These are phyloP conservation scores for Sparus aurata DNA, from an alignment of 2,797 vertebrate genomes.

Conservation along the genomic window DNA sequence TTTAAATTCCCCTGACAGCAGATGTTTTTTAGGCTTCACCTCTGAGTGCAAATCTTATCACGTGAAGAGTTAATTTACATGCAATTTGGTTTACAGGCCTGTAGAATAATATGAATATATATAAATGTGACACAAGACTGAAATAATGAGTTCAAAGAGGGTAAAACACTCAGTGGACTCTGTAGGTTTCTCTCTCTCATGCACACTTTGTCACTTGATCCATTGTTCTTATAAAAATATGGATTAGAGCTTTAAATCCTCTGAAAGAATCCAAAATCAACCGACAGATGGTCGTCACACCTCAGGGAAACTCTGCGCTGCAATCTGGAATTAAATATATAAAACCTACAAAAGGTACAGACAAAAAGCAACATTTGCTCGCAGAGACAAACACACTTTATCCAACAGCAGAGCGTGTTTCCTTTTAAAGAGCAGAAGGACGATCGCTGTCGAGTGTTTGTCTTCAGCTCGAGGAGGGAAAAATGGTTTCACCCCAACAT, in stretches of 20 bases:
- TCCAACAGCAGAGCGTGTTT: too few species aligned
- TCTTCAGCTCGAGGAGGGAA: slow-evolving; percentile 26
- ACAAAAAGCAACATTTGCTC: too few species aligned
- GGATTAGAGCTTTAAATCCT: background rate
- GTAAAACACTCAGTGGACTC: background rate
- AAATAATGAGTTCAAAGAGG: background rate
- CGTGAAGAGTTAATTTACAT: too few species aligned
- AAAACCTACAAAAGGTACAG: background rate
- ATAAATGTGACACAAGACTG: background rate
- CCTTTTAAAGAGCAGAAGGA: background rate
- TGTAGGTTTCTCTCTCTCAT: background rate
- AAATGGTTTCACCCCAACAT: slow-evolving; percentile 10
- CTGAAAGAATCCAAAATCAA: background rate
- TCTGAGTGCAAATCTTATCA: too few species aligned
- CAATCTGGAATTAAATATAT: background rate
- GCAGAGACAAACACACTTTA: background rate
- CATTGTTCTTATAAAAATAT: background rate
- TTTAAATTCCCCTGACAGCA: too few species aligned
- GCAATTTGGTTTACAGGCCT: too few species aligned
- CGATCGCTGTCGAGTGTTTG: background rate
- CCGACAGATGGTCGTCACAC: slow-evolving; percentile 4
- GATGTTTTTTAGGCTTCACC: too few species aligned
- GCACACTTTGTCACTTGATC: background rate
- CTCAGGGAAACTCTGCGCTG: background rate
- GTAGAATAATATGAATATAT: too few species aligned